A percentile compares a stretch with the other conserved stretches of the same genome.
phyloP scores from a whole-genome alignment of 2,888 invertebrate genomes.

The Tachina grossa region DNA sequence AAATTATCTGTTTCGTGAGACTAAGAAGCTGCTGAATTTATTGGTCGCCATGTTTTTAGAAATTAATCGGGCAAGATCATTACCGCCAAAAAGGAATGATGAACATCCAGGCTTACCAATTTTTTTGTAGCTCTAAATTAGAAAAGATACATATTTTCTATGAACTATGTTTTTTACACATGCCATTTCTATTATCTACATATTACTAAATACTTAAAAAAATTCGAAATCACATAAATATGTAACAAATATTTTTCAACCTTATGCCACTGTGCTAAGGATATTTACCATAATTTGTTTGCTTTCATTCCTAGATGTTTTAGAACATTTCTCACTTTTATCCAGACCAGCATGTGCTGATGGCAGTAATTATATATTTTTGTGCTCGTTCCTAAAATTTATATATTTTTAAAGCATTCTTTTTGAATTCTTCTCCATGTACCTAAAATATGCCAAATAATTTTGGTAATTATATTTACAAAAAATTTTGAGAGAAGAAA shows the following conservation, averaged over 20 bases:
- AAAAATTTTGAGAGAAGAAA: background rate
- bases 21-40: no score
- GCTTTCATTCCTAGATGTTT: slow-evolving; percentile 48
- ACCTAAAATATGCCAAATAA: slow-evolving; percentile 40
- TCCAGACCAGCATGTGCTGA: slow-evolving; percentile 57
- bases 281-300: slow-evolving; percentile 63
- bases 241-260: background rate
- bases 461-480: slow-evolving; percentile 36
- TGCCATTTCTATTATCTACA: no score
- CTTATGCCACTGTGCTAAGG: background rate
- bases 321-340: slow-evolving; percentile 52
- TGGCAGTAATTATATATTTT: slow-evolving; percentile 63
- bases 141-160: no score
- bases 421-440: background rate
- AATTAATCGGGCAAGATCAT: no score
- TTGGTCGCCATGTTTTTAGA: no score
- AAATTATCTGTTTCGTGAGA: no score
- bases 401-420: slow-evolving; percentile 10
- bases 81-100: no score
- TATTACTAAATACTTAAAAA: no score
- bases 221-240: no score
- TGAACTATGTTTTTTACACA: no score
- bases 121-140: no score
- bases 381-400: slow-evolving; percentile 28
- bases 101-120: no score